Evolutionary conservation across 2,797 vertebrate species (phyloP).

Genomic region (Lateolabrax maculatus): DNA sequence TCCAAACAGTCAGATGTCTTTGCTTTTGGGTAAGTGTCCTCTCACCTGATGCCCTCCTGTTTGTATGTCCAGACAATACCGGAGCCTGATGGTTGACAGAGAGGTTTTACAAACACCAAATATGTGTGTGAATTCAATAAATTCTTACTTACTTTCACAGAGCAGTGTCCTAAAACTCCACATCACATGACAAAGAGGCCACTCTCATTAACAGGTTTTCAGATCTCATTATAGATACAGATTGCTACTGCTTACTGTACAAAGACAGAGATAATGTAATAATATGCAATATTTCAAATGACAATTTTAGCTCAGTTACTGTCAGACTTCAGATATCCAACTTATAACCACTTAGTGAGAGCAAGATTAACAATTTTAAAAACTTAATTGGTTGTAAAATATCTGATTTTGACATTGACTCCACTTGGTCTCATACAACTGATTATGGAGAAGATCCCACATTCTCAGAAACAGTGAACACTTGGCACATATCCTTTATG

Average conservation of each 20-base stretch:
- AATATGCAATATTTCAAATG: conserved; percentile 23
- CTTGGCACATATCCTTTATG: conserved; percentile 7
- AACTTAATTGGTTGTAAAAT: conserved; percentile 31
- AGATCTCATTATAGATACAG: conserved; percentile 61
- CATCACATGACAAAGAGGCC: conserved; percentile 2
- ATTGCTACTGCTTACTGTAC: conserved; percentile 11
- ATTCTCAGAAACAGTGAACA: conserved; percentile 3
- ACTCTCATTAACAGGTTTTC: conserved; percentile 41
- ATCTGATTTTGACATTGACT: conserved; percentile 34
- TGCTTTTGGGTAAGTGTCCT: conserved; percentile 93
- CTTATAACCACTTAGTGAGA: conserved; percentile 12
- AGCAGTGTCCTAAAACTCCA: conserved; percentile 3
- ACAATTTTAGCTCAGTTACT: conserved; percentile 12
- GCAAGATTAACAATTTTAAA: conserved; percentile 36
- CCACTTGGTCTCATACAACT: conserved; percentile 2
- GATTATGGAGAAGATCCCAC: neutral
- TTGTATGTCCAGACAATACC: conserved; percentile 32
- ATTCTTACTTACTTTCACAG: neutral
- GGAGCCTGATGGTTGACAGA: conserved; percentile 9
- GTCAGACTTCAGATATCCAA: conserved; percentile 14
- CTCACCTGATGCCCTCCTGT: conserved; percentile 24
- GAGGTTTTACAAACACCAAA: neutral
- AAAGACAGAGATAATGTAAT: conserved; percentile 27
- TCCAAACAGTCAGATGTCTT: conserved; percentile 99
- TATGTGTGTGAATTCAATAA: conserved; percentile 19